Evolutionary conservation across 2,888 invertebrate species (phyloP).

Genomic region (Sphaerophoria taeniata): DNA sequence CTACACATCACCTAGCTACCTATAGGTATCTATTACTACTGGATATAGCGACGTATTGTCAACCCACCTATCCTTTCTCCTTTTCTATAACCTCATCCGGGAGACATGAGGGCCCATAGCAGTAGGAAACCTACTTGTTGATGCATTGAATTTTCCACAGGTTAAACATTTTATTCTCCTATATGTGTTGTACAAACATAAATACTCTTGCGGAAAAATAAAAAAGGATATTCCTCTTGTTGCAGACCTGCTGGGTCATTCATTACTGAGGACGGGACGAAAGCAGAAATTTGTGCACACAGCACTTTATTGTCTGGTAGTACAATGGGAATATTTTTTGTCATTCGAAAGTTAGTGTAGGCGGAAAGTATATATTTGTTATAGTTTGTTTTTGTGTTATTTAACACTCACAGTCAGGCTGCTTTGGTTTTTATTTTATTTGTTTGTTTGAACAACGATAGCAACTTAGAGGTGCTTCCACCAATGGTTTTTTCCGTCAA

Average conservation of each 20-base stretch:
- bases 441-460: too few species aligned
- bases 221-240: conserved; percentile 21
- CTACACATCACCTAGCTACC: conserved; percentile 4
- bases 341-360: background rate
- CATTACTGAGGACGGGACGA: conserved; percentile 27
- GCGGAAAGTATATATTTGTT: conserved; percentile 28
- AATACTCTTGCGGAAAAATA: conserved; percentile 33
- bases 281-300: conserved; percentile 35
- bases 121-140: conserved; percentile 30
- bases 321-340: conserved; percentile 26
- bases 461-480: too few species aligned
- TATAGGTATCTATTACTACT: background rate
- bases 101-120: background rate
- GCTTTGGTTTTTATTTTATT: too few species aligned
- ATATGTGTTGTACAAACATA: conserved; percentile 43
- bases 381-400: too few species aligned
- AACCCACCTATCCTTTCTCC: conserved; percentile 16
- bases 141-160: conserved; percentile 69
- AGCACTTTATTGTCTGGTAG: background rate
- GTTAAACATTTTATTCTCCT: conserved; percentile 62
- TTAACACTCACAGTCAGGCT: too few species aligned
- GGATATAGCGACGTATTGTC: conserved; percentile 23
- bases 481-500: too few species aligned
- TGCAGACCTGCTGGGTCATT: conserved; percentile 36
- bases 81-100: too few species aligned